These are phyloP conservation scores for Meloidogyne floridensis DNA, from an alignment of 1,140 invertebrate genomes.

Conservation along the genomic window DNA sequence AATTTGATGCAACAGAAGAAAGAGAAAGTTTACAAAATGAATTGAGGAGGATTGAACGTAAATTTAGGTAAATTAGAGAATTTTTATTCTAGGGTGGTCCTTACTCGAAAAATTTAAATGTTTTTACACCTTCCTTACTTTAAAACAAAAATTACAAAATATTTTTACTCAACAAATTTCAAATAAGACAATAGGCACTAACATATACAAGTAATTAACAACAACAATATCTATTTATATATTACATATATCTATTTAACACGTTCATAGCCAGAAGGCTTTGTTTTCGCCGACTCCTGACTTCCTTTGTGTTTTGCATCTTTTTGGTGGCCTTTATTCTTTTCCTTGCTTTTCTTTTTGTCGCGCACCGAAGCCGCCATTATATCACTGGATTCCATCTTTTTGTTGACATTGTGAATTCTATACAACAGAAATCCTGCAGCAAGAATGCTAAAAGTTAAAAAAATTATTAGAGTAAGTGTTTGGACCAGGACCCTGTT, in stretches of 20 bases:
- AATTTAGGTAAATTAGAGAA: conserved; percentile 24
- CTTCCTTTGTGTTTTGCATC: neutral
- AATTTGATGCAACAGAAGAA: conserved; percentile 45
- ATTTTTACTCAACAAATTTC: too few species aligned
- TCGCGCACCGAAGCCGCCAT: neutral
- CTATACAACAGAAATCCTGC: neutral
- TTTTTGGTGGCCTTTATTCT: neutral
- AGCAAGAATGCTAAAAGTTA: neutral
- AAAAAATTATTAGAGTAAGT: too few species aligned
- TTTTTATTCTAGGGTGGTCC: too few species aligned
- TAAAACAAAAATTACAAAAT: too few species aligned
- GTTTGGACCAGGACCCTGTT: too few species aligned
- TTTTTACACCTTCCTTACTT: too few species aligned
- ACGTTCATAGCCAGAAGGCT: neutral
- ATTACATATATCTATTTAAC: neutral
- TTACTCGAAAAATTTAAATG: too few species aligned
- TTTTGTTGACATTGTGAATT: neutral
- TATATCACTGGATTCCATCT: neutral
- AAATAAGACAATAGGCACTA: too few species aligned
- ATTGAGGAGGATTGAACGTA: conserved; percentile 27
- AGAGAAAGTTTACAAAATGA: conserved; percentile 33
- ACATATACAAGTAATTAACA: too few species aligned
- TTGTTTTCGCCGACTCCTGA: neutral
- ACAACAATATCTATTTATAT: neutral
- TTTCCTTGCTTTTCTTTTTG: conserved; percentile 6